Base-by-base conservation (phyloP, 2,888 invertebrate species). In the Hirtodrosophila confusa region DNA sequence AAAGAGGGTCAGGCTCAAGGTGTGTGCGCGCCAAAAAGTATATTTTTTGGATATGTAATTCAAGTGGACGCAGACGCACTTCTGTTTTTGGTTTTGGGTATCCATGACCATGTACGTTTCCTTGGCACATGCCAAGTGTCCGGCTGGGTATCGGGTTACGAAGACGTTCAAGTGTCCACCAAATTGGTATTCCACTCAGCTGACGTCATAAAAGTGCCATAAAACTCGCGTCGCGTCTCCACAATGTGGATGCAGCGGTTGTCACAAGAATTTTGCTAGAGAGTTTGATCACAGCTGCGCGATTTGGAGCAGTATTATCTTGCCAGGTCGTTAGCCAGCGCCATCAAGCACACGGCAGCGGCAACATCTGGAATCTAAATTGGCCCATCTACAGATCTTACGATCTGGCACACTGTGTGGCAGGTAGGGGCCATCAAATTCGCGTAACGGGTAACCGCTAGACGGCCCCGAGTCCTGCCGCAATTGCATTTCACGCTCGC, bases 341-440 rank as follows among this genome's bases (percentile, higher is more conserved):
- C 61, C 62, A 64, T 78, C 80, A 76, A 67, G 71, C 77, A 77
- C 57, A 63, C 68, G 72, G 76, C 54, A 54, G 45, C 29, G 29
- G 29, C 48, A 80, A 75, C 86, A 80, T 71, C 80, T 86, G 80
- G 67, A 77, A 88, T 83, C 87, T 80, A 80, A 89, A 89, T 89
- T 88, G 80, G 80, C 77, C 68, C 80, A 89, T 75, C 76, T 49
- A 50, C 11, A 55, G 75, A 75, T 66, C 61, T 65, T 8, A 4
- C 23, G 62, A 71, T 65, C 70, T 51, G 24, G 50, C 36, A 36
- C 55, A 33, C 7, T n/a, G 7, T 53, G 31, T 43, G 54, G 51
- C 69, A 73, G 69, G 74, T 65, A 69, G 66, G 58, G 68, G 37
- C 64, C 77, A 77, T 82, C 61, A 75, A 79, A 79, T 82, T 82